phyloP scores from a whole-genome alignment of 92 coral and sea anemone genomes.

The Zoanthus sansibaricus region DNA sequence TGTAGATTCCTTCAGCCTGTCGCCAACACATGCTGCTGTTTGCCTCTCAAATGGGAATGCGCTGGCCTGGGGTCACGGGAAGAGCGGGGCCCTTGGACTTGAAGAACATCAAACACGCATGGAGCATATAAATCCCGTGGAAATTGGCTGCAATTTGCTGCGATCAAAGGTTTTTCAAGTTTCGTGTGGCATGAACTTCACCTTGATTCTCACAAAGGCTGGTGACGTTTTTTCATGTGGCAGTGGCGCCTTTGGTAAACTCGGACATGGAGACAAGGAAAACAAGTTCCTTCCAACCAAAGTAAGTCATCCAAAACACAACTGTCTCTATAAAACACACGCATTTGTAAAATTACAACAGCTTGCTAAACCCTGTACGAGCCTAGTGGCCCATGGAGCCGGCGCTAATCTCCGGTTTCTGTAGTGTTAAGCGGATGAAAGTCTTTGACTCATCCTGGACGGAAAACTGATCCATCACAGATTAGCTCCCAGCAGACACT shows the following conservation, averaged over 20 bases:
- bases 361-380: no score
- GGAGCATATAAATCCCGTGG: conserved; percentile 32
- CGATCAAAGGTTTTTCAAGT: conserved; percentile 55
- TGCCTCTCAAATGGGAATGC: conserved; percentile 24
- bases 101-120: conserved; percentile 42
- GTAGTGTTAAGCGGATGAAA: no score
- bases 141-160: conserved; percentile 8
- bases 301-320: conserved; percentile 36
- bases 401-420: no score
- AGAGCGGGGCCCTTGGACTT: conserved; percentile 62
- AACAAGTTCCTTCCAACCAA: conserved; percentile 57
- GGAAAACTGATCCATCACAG: no score
- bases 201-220: conserved; percentile 60
- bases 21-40: conserved; percentile 63
- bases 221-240: conserved; percentile 76
- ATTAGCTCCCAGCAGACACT: no score
- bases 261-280: conserved; percentile 72
- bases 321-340: background rate
- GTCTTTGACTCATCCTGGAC: no score
- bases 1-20: conserved; percentile 52
- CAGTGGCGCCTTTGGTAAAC: conserved; percentile 58
- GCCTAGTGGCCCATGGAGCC: no score
- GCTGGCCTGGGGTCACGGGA: conserved; percentile 65
- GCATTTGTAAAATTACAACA: no score
- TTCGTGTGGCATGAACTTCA: conserved; percentile 71